Conservation (phyloP, 1,140 invertebrate genomes). For the Nephotettix cincticeps region DNA sequence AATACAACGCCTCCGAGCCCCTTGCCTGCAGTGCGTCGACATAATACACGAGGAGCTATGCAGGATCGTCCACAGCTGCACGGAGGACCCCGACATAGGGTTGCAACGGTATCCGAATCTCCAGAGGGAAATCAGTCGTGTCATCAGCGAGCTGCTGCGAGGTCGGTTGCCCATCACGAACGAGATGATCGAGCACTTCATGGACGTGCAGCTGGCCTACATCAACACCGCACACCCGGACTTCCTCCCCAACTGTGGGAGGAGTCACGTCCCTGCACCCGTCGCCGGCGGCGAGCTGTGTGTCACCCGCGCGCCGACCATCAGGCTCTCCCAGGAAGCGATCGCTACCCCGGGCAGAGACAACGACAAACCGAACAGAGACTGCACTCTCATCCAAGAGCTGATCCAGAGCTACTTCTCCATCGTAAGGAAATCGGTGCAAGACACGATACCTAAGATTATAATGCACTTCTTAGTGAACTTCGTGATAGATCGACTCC, state of each 20-base stretch:
- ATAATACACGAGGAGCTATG: conserved; percentile 75
- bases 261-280: background rate
- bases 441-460: conserved; percentile 38
- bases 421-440: conserved; percentile 35
- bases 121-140: conserved; percentile 67
- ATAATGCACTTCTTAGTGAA: conserved; percentile 41
- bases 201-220: conserved; percentile 67
- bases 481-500: conserved; percentile 32
- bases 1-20: conserved; percentile 67
- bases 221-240: conserved; percentile 77
- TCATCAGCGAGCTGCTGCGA: conserved; percentile 63
- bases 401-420: conserved; percentile 38
- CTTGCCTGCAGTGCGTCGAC: conserved; percentile 67
- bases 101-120: conserved; percentile 70
- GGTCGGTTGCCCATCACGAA: conserved; percentile 64
- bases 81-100: conserved; percentile 54
- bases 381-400: conserved; percentile 31
- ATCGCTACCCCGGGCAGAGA: background rate
- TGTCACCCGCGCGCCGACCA: background rate
- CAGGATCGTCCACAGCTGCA: conserved; percentile 58
- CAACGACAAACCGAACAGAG: conserved; percentile 15
- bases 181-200: conserved; percentile 64
- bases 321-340: background rate
- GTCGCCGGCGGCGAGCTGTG: background rate
- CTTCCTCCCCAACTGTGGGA: conserved; percentile 19